phyloP scores from a whole-genome alignment of 1,140 invertebrate species.

The Drosophila ironensis region DNA sequence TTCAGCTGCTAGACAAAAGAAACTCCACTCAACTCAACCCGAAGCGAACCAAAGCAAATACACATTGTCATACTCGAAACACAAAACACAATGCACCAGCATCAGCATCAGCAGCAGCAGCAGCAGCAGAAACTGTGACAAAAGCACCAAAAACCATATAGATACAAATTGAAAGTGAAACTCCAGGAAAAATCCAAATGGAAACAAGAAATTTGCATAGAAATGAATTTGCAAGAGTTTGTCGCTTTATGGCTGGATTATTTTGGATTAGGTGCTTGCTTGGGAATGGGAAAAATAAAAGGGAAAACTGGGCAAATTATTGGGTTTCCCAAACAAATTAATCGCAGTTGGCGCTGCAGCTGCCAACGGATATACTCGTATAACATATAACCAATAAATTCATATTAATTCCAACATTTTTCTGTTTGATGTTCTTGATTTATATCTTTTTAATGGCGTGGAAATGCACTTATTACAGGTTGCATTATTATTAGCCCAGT shows the following conservation, averaged over 20 bases:
- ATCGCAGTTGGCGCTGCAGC: too few relatives aligned
- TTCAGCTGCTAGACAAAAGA: conserved; percentile 72
- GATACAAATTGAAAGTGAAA: conserved; percentile 74
- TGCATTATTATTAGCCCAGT: conserved; percentile 1
- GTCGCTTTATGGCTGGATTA: conserved; percentile 40
- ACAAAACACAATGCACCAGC: conserved; percentile 44
- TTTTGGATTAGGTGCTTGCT: conserved; percentile 29
- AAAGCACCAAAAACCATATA: conserved; percentile 58
- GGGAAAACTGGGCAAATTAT: conserved; percentile 32
- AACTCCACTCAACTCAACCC: conserved; percentile 53
- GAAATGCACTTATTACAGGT: neutral
- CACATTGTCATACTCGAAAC: conserved; percentile 36
- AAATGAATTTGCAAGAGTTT: conserved; percentile 76
- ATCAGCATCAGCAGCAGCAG: too few relatives aligned
- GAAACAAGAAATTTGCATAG: conserved; percentile 78
- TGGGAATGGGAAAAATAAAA: conserved; percentile 37
- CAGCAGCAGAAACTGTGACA: conserved; percentile 53
- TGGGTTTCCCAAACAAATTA: conserved; percentile 7
- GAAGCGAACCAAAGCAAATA: conserved; percentile 24
- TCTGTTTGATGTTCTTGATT: neutral
- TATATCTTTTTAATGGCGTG: neutral
- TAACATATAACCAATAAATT: too few relatives aligned
- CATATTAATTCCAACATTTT: neutral
- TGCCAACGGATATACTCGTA: too few relatives aligned
- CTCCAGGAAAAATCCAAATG: conserved; percentile 67